Evolutionary conservation across 1,140 invertebrate genomes (phyloP), one percentile per base, ranked within the genome.

Genomic region (Subanguina moxae): DNA sequence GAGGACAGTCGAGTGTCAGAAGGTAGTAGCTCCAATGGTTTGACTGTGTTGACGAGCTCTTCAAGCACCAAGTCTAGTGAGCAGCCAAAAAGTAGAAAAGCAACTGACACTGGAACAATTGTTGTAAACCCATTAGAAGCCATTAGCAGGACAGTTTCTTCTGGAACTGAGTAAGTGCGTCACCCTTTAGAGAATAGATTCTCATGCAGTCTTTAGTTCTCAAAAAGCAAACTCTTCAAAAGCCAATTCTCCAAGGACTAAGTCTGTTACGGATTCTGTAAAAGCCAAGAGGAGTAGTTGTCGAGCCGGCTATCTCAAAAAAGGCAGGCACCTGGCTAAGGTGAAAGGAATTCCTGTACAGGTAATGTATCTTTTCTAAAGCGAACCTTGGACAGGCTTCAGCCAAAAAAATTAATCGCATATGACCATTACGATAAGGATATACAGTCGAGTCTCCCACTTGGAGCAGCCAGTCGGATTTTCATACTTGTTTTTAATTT

Each of bases 121-220:
- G 3, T 52, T 52, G 3, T 25, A 52, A 52, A 21, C 3, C 48
- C n/a, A 3, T 25, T 19, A 52, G 48, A 52, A 7, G 48, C 23
- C 8, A 21, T 25, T 52, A 52, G n/a, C 48, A 25, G 23, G n/a
- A 52, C 48, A 52, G n/a, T 25, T 52, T 25, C 48, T 15, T 52
- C 23, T 52, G 48, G 48, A 52, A 52, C 48, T 21, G 48, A 52
- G 48, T 52, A 52, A 52, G n/a, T 52, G 11, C 43, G 11, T 45
- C 11, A 45, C 48, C 23, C 8, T 21, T 52, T 52, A 21, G 43
- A 45, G 43, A n/a, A 45, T 11, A n/a, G 11, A 45, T 45, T 13
- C n/a, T 45, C n/a, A 13, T 13, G n/a, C 43, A 45, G 11, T 19
- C 17, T 52, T 52, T 15, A 52, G 48, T 52, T 21, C 48, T 52